phyloP scores from a whole-genome alignment of 2,888 invertebrate genomes.

The Parthenolecanium corni region DNA sequence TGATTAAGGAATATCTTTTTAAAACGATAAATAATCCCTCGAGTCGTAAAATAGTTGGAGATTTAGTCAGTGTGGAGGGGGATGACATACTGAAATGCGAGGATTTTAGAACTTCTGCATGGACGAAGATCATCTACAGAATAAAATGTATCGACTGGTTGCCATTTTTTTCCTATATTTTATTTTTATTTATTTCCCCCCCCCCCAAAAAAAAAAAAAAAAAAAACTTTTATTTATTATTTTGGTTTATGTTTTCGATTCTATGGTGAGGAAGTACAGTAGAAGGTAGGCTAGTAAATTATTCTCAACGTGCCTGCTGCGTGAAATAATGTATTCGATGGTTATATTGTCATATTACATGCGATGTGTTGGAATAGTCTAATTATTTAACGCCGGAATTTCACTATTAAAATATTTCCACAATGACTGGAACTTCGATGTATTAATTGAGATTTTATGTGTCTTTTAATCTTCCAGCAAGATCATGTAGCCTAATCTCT shows the following conservation, averaged over 20 bases:
- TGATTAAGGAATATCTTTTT: slow-evolving; percentile 21
- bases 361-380: slow-evolving; percentile 10
- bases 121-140: slow-evolving; percentile 18
- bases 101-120: slow-evolving; percentile 23
- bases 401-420: too few species aligned
- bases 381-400: slow-evolving; percentile 5
- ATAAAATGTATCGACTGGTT: slow-evolving; percentile 16
- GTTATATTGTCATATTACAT: slow-evolving; percentile 18
- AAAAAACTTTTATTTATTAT: too few species aligned
- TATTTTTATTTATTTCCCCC: background rate
- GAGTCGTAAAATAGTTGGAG: slow-evolving; percentile 12
- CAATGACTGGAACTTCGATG: too few species aligned
- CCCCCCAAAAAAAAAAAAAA: background rate
- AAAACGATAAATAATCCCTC: slow-evolving; percentile 18
- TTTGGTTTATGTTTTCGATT: too few species aligned
- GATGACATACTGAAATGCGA: background rate
- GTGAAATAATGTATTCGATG: slow-evolving; percentile 1
- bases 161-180: background rate
- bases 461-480: too few species aligned
- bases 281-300: slow-evolving; percentile 14
- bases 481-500: too few species aligned
- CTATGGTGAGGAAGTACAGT: too few species aligned
- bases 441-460: too few species aligned
- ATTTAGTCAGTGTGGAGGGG: background rate
- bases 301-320: slow-evolving; percentile 9